Evolutionary conservation across 2,797 vertebrate species (phyloP).

Genomic region (Taeniopygia guttata): DNA sequence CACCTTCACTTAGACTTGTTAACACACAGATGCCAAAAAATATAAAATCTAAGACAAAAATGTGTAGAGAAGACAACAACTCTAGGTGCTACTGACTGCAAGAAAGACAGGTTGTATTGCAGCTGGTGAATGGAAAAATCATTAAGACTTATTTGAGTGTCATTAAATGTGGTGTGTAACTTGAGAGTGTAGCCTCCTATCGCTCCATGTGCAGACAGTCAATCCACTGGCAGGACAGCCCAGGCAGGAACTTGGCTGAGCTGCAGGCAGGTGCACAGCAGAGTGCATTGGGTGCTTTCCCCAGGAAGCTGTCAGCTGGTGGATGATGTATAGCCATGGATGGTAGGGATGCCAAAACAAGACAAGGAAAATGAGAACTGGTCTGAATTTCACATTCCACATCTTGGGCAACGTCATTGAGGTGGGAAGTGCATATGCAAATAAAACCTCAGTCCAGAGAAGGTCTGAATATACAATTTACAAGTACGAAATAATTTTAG

Average conservation of each 20-base stretch:
- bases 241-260: not conserved
- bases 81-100: not conserved
- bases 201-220: not conserved
- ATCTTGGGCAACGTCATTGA: not conserved
- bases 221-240: not conserved
- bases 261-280: not conserved
- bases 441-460: not conserved
- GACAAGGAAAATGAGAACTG: not conserved
- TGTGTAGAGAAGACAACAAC: not conserved
- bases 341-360: not conserved
- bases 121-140: constrained; percentile 53
- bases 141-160: constrained; percentile 31
- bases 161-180: constrained; percentile 37
- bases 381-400: not conserved
- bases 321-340: not conserved
- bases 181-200: constrained; percentile 10
- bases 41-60: not conserved
- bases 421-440: not conserved
- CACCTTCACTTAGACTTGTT: not conserved
- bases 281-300: not conserved
- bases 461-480: not conserved
- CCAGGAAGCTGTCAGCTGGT: not conserved
- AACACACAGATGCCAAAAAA: not conserved
- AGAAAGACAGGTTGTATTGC: constrained; percentile 6
- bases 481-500: not conserved